A percentile compares a stretch with the other conserved stretches of the same genome.
Evolutionary conservation across 2,113 vertebrate species (phyloP).

Genomic region (Protobothrops flavoviridis): DNA sequence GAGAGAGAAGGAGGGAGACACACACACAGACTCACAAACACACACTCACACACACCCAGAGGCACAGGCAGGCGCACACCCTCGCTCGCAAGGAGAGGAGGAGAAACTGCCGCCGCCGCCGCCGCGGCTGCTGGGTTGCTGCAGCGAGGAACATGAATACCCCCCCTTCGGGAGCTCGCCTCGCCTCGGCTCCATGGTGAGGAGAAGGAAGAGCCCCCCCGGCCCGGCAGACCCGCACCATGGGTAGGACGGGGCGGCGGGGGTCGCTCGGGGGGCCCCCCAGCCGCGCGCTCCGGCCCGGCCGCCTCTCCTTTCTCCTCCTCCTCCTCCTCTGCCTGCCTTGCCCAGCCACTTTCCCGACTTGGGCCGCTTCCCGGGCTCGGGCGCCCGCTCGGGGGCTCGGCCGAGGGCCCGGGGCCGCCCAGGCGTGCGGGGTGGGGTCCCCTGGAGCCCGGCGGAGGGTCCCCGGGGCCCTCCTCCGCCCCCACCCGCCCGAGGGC

Average conservation of each 20-base stretch:
- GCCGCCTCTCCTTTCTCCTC: slow-evolving; percentile 3
- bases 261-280: slow-evolving; percentile 68
- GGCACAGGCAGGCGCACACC: background rate
- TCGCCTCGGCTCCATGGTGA: slow-evolving; percentile 83
- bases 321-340: too few relatives aligned
- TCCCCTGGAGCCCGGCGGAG: background rate
- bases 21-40: background rate
- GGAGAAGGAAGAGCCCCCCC: slow-evolving; percentile 78
- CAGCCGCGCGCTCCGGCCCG: background rate
- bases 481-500: slow-evolving; percentile 9
- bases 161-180: slow-evolving; percentile 64
- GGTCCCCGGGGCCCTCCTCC: background rate
- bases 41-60: background rate
- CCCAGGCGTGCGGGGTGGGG: background rate
- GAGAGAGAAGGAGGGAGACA: slow-evolving; percentile 41
- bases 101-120: slow-evolving; percentile 28
- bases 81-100: slow-evolving; percentile 45
- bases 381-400: background rate
- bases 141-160: slow-evolving; percentile 78
- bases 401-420: background rate
- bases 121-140: slow-evolving; percentile 1
- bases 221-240: slow-evolving; percentile 75
- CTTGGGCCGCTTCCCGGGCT: slow-evolving; percentile 30
- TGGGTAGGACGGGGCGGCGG: slow-evolving; percentile 70
- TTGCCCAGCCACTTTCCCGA: background rate